phyloP scores from a whole-genome alignment of 2,113 vertebrate species.

The Pterophyllum scalare region DNA sequence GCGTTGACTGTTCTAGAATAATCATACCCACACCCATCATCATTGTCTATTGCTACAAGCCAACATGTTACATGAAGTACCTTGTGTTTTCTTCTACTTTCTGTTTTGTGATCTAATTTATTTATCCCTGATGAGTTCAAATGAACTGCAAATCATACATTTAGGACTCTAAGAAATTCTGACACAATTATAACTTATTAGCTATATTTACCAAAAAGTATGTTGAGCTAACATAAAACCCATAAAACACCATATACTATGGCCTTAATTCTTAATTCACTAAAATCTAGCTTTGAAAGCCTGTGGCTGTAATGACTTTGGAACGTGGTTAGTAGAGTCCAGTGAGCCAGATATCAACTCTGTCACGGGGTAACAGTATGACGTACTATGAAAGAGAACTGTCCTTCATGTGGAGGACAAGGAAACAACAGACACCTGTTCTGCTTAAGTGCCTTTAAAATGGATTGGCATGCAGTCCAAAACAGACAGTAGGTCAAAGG shows the following conservation, averaged over 20 bases:
- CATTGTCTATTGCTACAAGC: neutral
- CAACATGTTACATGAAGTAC: neutral
- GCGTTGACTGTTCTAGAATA: neutral
- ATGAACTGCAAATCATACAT: neutral
- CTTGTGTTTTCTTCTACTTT: neutral
- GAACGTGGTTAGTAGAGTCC: neutral
- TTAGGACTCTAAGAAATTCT: neutral
- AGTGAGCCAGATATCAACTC: slow-evolving; percentile 3
- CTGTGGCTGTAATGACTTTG: slow-evolving; percentile 8
- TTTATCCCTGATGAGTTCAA: neutral
- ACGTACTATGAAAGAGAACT: neutral
- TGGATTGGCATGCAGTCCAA: slow-evolving; percentile 12
- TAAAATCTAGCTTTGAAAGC: neutral
- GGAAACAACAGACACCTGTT: slow-evolving; percentile 20
- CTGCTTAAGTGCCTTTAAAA: slow-evolving; percentile 40
- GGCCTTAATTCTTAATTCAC: neutral
- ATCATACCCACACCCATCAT: neutral
- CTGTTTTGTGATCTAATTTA: neutral
- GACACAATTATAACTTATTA: neutral
- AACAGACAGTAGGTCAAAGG: neutral
- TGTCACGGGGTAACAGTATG: slow-evolving; percentile 14
- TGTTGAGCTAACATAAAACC: neutral
- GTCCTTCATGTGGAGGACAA: slow-evolving; percentile 47
- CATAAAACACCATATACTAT: neutral
- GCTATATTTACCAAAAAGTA: neutral